Evolutionary conservation across 53 echinoderm and acorn worm genomes (phyloP).

Genomic region (Paelopatides confundens): DNA sequence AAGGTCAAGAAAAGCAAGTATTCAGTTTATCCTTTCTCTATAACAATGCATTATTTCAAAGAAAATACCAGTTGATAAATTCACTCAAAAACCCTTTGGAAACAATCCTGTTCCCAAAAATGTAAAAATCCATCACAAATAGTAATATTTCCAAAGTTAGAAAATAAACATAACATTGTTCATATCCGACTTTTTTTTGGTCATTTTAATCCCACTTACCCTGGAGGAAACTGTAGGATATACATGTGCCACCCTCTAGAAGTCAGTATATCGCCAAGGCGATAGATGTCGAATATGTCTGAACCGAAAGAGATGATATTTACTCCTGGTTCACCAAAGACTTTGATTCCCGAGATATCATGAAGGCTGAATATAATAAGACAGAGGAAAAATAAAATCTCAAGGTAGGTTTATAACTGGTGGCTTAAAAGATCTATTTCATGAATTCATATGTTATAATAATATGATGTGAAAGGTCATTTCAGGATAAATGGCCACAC

Average conservation of each 20-base stretch:
- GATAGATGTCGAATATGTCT: slow-evolving; percentile 27
- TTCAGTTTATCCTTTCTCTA: too few species aligned
- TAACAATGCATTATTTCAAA: too few species aligned
- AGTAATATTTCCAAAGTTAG: too few species aligned
- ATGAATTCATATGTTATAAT: background rate
- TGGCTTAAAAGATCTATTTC: background rate
- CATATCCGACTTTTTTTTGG: too few species aligned
- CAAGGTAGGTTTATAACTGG: background rate
- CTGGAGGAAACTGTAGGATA: slow-evolving; percentile 26
- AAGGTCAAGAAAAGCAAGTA: too few species aligned
- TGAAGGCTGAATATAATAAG: background rate
- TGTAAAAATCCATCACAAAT: too few species aligned
- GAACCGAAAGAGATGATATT: slow-evolving; percentile 37
- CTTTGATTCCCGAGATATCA: background rate
- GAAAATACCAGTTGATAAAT: too few species aligned
- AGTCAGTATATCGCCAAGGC: slow-evolving; percentile 18
- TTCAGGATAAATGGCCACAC: too few species aligned
- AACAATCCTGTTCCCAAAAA: too few species aligned
- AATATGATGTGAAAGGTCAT: background rate
- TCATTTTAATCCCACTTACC: too few species aligned
- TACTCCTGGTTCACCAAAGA: slow-evolving; percentile 37
- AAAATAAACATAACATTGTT: too few species aligned
- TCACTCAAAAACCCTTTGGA: too few species aligned
- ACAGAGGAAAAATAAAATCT: background rate
- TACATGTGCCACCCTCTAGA: slow-evolving; percentile 41